A percentile compares a stretch with the other conserved stretches of the same genome.
Conservation (phyloP, 2,113 vertebrate genomes). For the Mesocricetus auratus region DNA sequence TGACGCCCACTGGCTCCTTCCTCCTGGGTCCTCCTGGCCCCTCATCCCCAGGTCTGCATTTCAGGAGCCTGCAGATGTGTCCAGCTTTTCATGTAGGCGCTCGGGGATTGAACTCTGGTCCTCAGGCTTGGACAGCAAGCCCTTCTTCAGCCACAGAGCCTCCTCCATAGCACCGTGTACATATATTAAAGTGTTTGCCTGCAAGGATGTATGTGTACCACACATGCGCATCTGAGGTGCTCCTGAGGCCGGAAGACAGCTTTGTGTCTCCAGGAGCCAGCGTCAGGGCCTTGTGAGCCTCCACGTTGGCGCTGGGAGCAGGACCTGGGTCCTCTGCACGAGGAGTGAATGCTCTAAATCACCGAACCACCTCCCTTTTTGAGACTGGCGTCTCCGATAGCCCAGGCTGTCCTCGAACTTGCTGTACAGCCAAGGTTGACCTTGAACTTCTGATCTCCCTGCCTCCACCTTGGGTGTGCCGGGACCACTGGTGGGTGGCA, state of each 20-base stretch:
- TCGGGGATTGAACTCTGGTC: neutral
- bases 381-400: neutral
- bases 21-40: neutral
- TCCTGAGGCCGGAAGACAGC: neutral
- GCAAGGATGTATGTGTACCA: neutral
- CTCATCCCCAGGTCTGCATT: neutral
- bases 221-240: neutral
- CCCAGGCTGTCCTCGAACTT: neutral
- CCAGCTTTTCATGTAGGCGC: neutral
- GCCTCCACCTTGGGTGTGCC: neutral
- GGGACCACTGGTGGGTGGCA: neutral
- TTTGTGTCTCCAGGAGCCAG: neutral
- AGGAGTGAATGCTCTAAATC: no score
- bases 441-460: neutral
- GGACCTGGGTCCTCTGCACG: neutral
- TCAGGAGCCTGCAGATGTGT: neutral
- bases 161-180: neutral
- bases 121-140: neutral
- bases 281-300: neutral
- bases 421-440: neutral
- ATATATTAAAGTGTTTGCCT: neutral
- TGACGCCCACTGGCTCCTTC: neutral
- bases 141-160: neutral
- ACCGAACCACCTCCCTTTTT: neutral
- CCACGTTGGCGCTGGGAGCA: neutral